Conservation (phyloP, 2,113 vertebrate species). For the Indri indri region DNA sequence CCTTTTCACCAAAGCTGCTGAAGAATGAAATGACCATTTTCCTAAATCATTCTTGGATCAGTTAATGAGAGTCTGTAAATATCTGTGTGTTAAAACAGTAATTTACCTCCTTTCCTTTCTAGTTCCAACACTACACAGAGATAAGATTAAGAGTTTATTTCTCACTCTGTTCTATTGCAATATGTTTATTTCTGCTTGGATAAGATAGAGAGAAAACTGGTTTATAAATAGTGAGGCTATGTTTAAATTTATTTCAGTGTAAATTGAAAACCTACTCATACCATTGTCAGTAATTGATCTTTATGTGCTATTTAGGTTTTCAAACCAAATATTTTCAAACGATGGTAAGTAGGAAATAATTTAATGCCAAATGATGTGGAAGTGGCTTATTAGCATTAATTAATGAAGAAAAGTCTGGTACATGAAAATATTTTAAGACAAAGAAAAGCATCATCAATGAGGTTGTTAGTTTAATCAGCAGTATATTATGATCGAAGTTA, state of each 20-base stretch:
- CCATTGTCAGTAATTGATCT: not conserved
- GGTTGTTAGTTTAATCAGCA: not conserved
- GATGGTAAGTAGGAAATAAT: not conserved
- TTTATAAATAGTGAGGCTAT: not conserved
- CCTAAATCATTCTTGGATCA: not conserved
- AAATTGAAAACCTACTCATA: constrained; percentile 9
- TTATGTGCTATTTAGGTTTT: constrained; percentile 32
- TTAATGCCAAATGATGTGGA: constrained; percentile 33
- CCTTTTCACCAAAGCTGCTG: not conserved
- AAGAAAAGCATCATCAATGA: not conserved
- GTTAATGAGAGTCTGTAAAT: not conserved
- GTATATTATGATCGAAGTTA: not conserved
- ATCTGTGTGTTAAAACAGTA: not conserved
- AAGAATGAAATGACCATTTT: not conserved
- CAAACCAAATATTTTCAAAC: constrained; percentile 34
- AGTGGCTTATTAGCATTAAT: constrained; percentile 35
- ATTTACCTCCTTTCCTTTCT: not conserved
- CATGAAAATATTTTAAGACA: constrained; percentile 31
- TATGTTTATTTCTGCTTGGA: constrained; percentile 18
- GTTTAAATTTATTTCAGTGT: constrained; percentile 24
- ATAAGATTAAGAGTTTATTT: not conserved
- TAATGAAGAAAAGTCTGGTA: constrained; percentile 13
- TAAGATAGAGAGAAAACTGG: not conserved
- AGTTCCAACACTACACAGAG: not conserved
- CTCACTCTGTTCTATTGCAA: not conserved